Base-by-base conservation (phyloP, 2,113 vertebrate species). In the Brienomyrus longianalis region DNA sequence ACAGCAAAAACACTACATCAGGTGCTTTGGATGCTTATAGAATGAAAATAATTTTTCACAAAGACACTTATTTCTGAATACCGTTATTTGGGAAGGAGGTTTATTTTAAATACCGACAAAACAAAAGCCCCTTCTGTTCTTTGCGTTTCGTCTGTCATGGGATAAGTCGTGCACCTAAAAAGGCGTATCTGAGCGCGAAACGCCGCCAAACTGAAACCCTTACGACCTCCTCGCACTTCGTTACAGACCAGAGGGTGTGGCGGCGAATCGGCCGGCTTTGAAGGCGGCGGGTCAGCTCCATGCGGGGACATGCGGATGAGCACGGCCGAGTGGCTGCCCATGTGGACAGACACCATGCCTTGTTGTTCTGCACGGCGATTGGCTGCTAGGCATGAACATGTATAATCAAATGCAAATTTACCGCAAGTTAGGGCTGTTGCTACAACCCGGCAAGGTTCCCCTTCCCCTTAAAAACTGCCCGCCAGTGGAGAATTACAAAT, bases 311-410 rank as follows among this genome's bases (percentile, higher is more conserved):
- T 95, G 92, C 93, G 95, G 95, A 96, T 95, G 94, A 94, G 95
- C 86, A n/a, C 92, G 89, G 94, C 93, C 93, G 96, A 93, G 97
- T 97, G 95, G 97, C 96, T 96, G 97, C 97, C 97, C 98, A 98
- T 98, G 98, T 98, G 98, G 97, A 98, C 97, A 94, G 92, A 96
- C 96, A 97, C 97, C 98, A 98, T 97, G 98, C 98, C 97, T 97
- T 98, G 98, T 98, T 98, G 97, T 98, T 96, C 96, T 98, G 95
- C 91, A 91, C 93, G 93, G 94, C 95, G 93, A 98, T 98, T 98
- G 98, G 98, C 90, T 94, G 54, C 89, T 91, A 17, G 87, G 35
- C 92, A 91, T 90, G 90, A 96, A 96, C 96, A 94, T 95, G 92
- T 93, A 95, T 95, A 96, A 96, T 95, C 92, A 94, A 89, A 95